Percentiles rank a stretch among this genome's conserved stretches.
phyloP scores from a whole-genome alignment of 2,797 vertebrate genomes.

The Halcyon leucocephala region DNA sequence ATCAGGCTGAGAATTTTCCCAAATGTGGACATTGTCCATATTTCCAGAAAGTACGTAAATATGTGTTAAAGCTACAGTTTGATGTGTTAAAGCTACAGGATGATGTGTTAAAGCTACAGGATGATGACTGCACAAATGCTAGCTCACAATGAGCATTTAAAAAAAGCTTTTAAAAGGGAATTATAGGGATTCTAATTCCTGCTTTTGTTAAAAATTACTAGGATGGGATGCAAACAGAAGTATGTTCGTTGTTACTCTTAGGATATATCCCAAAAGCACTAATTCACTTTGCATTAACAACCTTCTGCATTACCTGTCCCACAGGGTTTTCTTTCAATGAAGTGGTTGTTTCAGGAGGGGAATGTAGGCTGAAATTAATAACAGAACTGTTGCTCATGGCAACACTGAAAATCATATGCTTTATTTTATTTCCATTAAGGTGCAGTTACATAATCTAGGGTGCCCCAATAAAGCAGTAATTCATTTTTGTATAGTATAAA shows the following conservation, averaged over 20 bases:
- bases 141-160: background rate
- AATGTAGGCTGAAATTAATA: conserved; percentile 21
- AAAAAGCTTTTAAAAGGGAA: background rate
- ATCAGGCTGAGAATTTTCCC: background rate
- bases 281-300: background rate
- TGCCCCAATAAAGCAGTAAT: background rate
- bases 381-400: conserved; percentile 41
- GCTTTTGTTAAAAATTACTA: background rate
- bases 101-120: background rate
- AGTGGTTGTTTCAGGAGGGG: background rate
- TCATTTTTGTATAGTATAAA: background rate
- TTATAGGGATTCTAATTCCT: background rate
- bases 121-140: background rate
- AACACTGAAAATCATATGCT: background rate
- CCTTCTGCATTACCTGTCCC: background rate
- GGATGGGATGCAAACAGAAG: background rate
- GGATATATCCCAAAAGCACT: background rate
- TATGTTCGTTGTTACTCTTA: background rate
- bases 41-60: background rate
- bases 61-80: background rate
- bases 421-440: background rate
- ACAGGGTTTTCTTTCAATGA: background rate
- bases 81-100: background rate
- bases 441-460: background rate
- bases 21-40: background rate